Evolutionary conservation across 2,113 vertebrate species (phyloP), one percentile per base, ranked within the genome.

Genomic region (Corythornis vintsioides): DNA sequence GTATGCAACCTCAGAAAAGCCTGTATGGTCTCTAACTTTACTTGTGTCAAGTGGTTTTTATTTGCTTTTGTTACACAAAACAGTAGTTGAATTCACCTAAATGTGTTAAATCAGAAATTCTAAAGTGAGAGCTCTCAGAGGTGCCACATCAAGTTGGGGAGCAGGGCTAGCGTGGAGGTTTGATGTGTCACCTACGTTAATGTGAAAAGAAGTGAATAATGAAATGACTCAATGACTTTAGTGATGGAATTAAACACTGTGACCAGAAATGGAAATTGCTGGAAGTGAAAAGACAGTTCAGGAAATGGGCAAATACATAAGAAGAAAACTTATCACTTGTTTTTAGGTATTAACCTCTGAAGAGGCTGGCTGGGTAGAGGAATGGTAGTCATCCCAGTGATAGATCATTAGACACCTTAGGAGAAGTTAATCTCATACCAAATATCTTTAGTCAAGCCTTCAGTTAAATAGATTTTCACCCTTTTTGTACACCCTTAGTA

Each of bases 181-280:
- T 65, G 43, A 59, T 73, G 52, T 3, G 14, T 91, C 71, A 71
- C 60, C 65, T 56, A 6, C 0, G 0, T 56, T 91, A 70, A 61
- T 43, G 26, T 20, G 9, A 67, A 78, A 61, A 84, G 87, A 89
- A 91, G 79, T 71, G 89, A 91, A 77, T 70, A 73, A 91, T 12
- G 40, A 79, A 91, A 82, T 74, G 31, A 75, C 47, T 89, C 75
- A 47, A 3, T 55, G 35, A 77, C 47, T 92, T 67, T 88, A 64
- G 20, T 48, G 86, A 56, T 63, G 13, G 47, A 89, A 76, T 66
- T 90, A 87, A 84, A 70, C 28, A 45, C 10, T 45, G 15, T 75
- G 50, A 72, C 55, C 33, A 79, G 50, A 69, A 94, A 66, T 42
- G 20, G 78, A 82, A 87, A 60, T 64, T 21, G 19, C 15, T 80